Evolutionary conservation across 2,113 vertebrate genomes (phyloP), one percentile per base, ranked within the genome.

Genomic region (Brachyistius frenatus): DNA sequence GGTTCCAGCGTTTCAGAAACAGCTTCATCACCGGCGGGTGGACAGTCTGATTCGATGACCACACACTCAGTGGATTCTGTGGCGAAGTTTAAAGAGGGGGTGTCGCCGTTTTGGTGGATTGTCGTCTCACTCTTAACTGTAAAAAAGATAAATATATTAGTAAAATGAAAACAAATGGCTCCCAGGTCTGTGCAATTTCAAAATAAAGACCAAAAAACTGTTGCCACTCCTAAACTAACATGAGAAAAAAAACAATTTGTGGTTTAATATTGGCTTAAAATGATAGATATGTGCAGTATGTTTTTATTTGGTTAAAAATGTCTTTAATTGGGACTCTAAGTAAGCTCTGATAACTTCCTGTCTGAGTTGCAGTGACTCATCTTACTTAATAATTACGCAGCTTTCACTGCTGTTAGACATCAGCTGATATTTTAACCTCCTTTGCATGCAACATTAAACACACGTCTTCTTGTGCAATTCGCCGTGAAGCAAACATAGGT

Each of bases 41-140:
- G 57, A 7, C 9, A 0, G 1, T 72, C 68, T 4, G 74, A 9
- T 58, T 84, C 52, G 0, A 74, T 2, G 0, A 55, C 1, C 14
- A 64, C 62, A n/a, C 1, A 44, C 0, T 76, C 66, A 31, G 85
- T 44, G 7, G 69, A 63, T 47, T 94, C 92, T 76, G 78, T 91
- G 69, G 88, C 69, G 69, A 75, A 1, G 5, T 55, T 82, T 68
- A 80, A 89, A 88, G 95, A 88, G 76, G 86, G 3, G 2, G 92
- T 66, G 9, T 52, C 88, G 54, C 85, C 91, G 50, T 95, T 95
- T 83, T 75, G 63, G 8, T 87, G 67, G 37, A 91, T 52, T 8
- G 55, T 72, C 31, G 88, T 80, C 62, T 90, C 86, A 80, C 78
- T 50, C 37, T 88, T 91, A 4, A 81, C 97, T 97, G 83, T 47